Evolutionary conservation across 1,140 invertebrate genomes (phyloP).

Genomic region (Potamilus streckersoni): DNA sequence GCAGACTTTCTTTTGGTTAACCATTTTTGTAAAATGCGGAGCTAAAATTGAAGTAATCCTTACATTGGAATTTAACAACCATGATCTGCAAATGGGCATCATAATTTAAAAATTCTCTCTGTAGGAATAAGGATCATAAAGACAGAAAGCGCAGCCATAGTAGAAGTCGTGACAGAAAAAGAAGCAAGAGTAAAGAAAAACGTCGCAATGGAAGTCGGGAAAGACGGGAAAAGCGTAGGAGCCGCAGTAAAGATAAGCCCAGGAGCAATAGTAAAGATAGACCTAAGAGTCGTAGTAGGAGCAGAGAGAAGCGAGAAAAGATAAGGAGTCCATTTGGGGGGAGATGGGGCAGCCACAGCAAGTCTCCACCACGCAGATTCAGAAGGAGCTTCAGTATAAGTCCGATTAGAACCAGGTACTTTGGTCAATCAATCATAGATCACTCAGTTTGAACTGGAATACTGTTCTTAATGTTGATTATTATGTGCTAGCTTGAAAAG

Average conservation of each 20-base stretch:
- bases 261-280: slow-evolving; percentile 13
- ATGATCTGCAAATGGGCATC: too few relatives aligned
- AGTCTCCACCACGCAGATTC: slow-evolving; percentile 13
- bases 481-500: too few relatives aligned
- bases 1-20: too few relatives aligned
- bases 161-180: slow-evolving; percentile 16
- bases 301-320: slow-evolving; percentile 24
- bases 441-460: too few relatives aligned
- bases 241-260: slow-evolving; percentile 14
- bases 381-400: slow-evolving; percentile 43
- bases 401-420: slow-evolving; percentile 33
- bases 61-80: too few relatives aligned
- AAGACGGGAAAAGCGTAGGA: slow-evolving; percentile 2
- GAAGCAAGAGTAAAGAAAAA: slow-evolving; percentile 22
- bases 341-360: slow-evolving; percentile 15
- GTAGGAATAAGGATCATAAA: neutral
- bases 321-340: neutral
- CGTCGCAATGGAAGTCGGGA: slow-evolving; percentile 26
- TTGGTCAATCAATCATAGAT: too few relatives aligned
- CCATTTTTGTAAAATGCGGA: too few relatives aligned
- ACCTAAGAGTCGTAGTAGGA: slow-evolving; percentile 27
- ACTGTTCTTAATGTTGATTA: too few relatives aligned
- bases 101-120: too few relatives aligned
- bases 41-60: too few relatives aligned
- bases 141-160: slow-evolving; percentile 1